Evolutionary conservation across 2,113 vertebrate genomes (phyloP).

Genomic region (Halcyon senegalensis): DNA sequence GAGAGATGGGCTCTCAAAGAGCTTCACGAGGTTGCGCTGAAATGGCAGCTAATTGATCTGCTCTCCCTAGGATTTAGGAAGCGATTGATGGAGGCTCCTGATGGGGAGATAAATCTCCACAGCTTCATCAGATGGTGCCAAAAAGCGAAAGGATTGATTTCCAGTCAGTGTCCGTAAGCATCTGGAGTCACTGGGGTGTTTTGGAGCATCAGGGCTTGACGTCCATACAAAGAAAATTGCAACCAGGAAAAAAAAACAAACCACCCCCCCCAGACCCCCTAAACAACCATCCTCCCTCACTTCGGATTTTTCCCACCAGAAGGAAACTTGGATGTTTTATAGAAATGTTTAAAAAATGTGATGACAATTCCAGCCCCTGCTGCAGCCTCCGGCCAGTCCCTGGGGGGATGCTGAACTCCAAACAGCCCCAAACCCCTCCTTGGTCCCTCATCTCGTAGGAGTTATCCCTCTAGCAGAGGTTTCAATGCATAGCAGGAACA

Average conservation of each 20-base stretch:
- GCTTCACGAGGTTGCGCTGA: neutral
- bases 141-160: neutral
- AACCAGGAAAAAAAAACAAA: neutral
- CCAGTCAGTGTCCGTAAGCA: rapidly evolving
- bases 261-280: neutral
- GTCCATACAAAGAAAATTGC: neutral
- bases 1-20: neutral
- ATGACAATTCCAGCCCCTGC: conserved; percentile 42
- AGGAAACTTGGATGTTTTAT: neutral
- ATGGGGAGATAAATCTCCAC: neutral
- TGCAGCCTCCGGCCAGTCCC: neutral
- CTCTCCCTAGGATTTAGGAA: neutral
- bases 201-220: neutral
- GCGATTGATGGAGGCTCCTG: neutral
- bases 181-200: neutral
- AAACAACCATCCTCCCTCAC: neutral
- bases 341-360: conserved; percentile 26
- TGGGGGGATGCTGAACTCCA: neutral
- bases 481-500: rapidly evolving
- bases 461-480: neutral
- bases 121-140: neutral
- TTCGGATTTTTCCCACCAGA: conserved; percentile 47
- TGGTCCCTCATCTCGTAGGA: neutral
- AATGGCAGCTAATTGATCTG: neutral
- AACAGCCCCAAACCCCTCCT: neutral